These are phyloP conservation scores for Suillia variegata DNA, from an alignment of 2,888 invertebrate species.

Conservation along the genomic window DNA sequence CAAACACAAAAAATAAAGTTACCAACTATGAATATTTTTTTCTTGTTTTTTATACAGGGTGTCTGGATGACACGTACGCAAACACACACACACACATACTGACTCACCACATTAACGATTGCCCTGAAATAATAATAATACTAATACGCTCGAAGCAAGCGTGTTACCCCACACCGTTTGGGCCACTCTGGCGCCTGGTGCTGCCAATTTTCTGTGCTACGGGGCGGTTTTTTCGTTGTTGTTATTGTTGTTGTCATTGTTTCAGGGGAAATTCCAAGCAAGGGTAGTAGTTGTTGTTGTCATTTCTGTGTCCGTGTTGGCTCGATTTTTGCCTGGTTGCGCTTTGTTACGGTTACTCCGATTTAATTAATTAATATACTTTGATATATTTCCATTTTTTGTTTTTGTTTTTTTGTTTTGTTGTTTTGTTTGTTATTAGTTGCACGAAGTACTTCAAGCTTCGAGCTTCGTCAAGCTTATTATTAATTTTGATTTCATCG, in stretches of 20 bases:
- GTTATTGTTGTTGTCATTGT: constrained; percentile 10
- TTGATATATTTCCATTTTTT: too few relatives aligned
- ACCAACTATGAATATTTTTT: constrained; percentile 5
- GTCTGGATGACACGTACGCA: neutral
- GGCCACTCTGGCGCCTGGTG: constrained; percentile 11
- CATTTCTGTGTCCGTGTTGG: too few relatives aligned
- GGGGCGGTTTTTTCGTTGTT: constrained; percentile 19
- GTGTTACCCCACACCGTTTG: neutral
- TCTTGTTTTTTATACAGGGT: neutral
- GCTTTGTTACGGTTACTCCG: neutral
- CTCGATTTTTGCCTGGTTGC: neutral
- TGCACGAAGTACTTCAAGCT: too few relatives aligned
- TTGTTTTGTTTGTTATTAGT: too few relatives aligned
- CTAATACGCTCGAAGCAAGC: neutral
- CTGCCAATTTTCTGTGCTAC: constrained; percentile 29
- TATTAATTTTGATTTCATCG: too few relatives aligned
- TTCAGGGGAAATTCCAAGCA: too few relatives aligned
- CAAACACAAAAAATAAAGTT: constrained; percentile 17
- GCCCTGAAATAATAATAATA: too few relatives aligned
- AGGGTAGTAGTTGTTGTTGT: too few relatives aligned
- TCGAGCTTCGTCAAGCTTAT: too few relatives aligned
- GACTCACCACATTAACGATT: too few relatives aligned
- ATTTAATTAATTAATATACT: neutral
- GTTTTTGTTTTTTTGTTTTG: too few relatives aligned
- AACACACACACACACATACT: too few relatives aligned